phyloP scores from a whole-genome alignment of 1,140 invertebrate species.

The Danaus melanippus region DNA sequence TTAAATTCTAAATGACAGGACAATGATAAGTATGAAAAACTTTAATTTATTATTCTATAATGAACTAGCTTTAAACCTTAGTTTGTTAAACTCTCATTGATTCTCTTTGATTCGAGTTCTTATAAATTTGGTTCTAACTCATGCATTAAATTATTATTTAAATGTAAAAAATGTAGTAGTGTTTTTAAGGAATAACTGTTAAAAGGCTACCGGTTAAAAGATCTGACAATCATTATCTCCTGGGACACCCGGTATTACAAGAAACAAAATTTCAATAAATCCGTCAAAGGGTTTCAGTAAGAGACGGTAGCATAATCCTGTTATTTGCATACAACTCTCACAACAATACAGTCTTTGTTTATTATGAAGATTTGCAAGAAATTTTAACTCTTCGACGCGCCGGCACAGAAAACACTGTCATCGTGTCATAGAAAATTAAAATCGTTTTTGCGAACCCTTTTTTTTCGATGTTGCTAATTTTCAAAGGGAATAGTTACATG shows the following conservation, averaged over 20 bases:
- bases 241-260: conserved; percentile 26
- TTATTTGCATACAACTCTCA: conserved; percentile 62
- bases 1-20: too few species aligned
- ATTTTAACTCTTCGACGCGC: conserved; percentile 52
- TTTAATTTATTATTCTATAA: too few species aligned
- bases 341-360: conserved; percentile 47
- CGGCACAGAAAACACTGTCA: conserved; percentile 34
- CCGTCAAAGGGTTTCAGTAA: conserved; percentile 23
- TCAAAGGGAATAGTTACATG: neutral
- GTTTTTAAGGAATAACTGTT: too few species aligned
- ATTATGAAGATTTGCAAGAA: conserved; percentile 36
- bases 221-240: conserved; percentile 25
- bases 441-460: conserved; percentile 23
- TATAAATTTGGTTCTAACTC: too few species aligned
- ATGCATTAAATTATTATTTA: too few species aligned
- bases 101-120: too few species aligned
- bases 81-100: too few species aligned
- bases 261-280: conserved; percentile 38
- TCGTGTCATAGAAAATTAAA: conserved; percentile 15
- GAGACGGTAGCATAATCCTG: conserved; percentile 58
- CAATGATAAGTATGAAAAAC: too few species aligned
- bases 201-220: conserved; percentile 29
- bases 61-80: too few species aligned
- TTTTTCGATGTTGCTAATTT: neutral
- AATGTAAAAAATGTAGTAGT: too few species aligned